Conservation (phyloP, 1,140 invertebrate species). For the Agrilus planipennis region DNA sequence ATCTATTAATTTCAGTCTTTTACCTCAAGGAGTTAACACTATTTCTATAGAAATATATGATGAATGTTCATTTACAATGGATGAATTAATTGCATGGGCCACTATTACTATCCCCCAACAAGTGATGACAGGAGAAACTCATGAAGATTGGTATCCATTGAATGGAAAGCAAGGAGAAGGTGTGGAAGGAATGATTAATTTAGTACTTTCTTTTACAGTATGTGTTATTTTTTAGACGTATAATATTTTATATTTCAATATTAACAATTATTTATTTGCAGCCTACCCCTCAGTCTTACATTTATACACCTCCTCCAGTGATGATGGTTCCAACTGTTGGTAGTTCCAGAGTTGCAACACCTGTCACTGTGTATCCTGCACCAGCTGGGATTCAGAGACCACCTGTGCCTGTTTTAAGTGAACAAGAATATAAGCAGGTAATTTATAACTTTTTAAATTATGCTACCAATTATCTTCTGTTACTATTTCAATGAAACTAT, state of each 20-base stretch:
- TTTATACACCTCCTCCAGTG: slow-evolving; percentile 36
- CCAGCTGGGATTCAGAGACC: slow-evolving; percentile 22
- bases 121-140: slow-evolving; percentile 75
- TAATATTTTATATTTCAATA: background rate
- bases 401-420: slow-evolving; percentile 39
- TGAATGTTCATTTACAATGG: slow-evolving; percentile 91
- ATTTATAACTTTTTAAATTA: slow-evolving; percentile 6
- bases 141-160: slow-evolving; percentile 88
- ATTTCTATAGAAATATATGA: slow-evolving; percentile 93
- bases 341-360: slow-evolving; percentile 32
- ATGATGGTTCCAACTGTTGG: slow-evolving; percentile 49
- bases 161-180: slow-evolving; percentile 88
- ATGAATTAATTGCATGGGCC: slow-evolving; percentile 90
- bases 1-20: slow-evolving; percentile 54
- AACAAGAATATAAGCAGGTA: slow-evolving; percentile 69
- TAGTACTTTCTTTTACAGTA: slow-evolving; percentile 67
- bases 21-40: slow-evolving; percentile 76
- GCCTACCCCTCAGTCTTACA: slow-evolving; percentile 10
- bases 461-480: no score
- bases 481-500: no score
- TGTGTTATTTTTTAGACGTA: slow-evolving; percentile 28
- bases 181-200: slow-evolving; percentile 76
- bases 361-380: slow-evolving; percentile 40
- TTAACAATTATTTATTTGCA: background rate
- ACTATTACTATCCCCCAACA: slow-evolving; percentile 71